Percentiles rank a stretch among this genome's conserved stretches.
Evolutionary conservation across 2,888 invertebrate genomes (phyloP).

Genomic region (Marasmarcha lunaedactyla): DNA sequence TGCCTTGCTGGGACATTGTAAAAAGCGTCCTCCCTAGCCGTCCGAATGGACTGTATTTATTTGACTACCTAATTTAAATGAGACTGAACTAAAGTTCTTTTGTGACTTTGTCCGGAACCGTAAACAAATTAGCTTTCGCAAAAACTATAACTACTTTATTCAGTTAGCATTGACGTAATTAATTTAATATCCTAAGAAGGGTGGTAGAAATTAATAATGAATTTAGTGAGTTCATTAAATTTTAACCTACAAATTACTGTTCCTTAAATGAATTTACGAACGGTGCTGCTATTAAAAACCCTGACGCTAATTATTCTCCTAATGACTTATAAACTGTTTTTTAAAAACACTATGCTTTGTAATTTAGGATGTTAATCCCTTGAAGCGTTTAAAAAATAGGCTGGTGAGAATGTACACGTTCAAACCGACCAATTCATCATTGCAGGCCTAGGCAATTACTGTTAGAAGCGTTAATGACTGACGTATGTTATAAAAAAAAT

Average conservation of each 20-base stretch:
- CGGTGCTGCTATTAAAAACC: conserved; percentile 21
- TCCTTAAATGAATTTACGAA: not conserved
- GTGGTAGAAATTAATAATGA: not conserved
- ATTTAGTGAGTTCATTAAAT: too few relatives aligned
- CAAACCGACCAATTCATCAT: conserved; percentile 65
- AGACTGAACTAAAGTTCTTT: conserved; percentile 56
- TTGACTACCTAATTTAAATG: conserved; percentile 65
- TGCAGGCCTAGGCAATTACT: conserved; percentile 61
- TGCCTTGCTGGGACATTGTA: conserved; percentile 39
- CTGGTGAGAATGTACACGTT: conserved; percentile 51
- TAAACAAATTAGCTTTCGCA: conserved; percentile 51
- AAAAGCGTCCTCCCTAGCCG: conserved; percentile 39
- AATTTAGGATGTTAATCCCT: conserved; percentile 44
- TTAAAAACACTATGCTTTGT: conserved; percentile 25
- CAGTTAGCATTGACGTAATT: not conserved
- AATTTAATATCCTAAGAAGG: not conserved
- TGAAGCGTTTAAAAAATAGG: conserved; percentile 41
- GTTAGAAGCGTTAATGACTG: conserved; percentile 64
- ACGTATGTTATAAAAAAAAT: conserved; percentile 55
- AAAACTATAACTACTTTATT: not conserved
- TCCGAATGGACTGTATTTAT: conserved; percentile 48
- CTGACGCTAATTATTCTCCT: conserved; percentile 30
- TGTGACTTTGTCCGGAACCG: conserved; percentile 48
- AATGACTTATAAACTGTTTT: conserved; percentile 31
- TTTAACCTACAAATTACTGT: too few relatives aligned